Percentiles rank a stretch among this genome's conserved stretches.
phyloP scores from a whole-genome alignment of 1,140 invertebrate genomes.

The Asobara japonica region DNA sequence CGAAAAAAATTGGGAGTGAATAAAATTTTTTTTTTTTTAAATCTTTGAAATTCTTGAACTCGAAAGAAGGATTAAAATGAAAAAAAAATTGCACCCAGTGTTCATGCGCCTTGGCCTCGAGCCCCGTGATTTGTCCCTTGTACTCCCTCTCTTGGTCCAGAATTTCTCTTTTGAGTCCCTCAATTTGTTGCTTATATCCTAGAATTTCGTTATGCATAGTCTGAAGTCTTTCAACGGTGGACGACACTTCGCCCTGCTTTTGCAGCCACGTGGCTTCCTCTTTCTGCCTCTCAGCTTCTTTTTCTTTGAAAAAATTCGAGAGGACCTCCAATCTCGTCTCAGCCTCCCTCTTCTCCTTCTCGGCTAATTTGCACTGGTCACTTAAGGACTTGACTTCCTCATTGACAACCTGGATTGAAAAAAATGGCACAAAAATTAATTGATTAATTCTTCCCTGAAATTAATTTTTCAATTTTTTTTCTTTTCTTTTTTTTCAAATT shows the following conservation, averaged over 20 bases:
- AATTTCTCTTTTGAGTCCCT: constrained; percentile 80
- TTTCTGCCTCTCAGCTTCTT: constrained; percentile 85
- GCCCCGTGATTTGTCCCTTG: constrained; percentile 76
- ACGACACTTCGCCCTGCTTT: constrained; percentile 83
- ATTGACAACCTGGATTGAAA: too few species aligned
- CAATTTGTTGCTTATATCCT: constrained; percentile 78
- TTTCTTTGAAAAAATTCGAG: constrained; percentile 88
- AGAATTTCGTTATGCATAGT: constrained; percentile 82
- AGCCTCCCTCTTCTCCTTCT: constrained; percentile 82
- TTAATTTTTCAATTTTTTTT: too few species aligned
- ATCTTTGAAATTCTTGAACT: neutral
- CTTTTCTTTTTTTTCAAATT: too few species aligned
- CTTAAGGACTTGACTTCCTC: constrained; percentile 69
- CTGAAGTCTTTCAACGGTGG: constrained; percentile 80
- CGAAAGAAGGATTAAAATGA: neutral
- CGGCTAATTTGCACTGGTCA: constrained; percentile 75
- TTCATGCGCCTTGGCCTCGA: constrained; percentile 81
- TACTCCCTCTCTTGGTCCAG: constrained; percentile 81
- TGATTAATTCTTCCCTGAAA: too few species aligned
- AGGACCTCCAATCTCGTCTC: constrained; percentile 85
- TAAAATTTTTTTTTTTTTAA: neutral
- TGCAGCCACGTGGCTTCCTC: constrained; percentile 86
- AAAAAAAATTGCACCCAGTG: constrained; percentile 71
- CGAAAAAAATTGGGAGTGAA: neutral
- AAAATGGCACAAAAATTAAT: too few species aligned